Evolutionary conservation across 2,888 invertebrate species (phyloP).

Genomic region (Drosophila dives): DNA sequence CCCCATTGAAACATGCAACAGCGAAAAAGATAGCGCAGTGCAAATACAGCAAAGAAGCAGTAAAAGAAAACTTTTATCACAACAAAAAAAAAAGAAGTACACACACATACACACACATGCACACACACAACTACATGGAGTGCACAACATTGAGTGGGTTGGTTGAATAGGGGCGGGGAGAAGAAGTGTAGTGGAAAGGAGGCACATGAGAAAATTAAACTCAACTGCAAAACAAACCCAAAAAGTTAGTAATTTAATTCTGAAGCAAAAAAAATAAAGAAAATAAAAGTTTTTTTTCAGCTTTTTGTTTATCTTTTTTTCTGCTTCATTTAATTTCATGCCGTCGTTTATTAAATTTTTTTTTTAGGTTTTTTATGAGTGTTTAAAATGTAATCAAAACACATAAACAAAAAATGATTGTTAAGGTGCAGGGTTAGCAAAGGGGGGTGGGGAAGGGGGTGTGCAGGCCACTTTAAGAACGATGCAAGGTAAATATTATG

Average conservation of each 20-base stretch:
- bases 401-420: constrained; percentile 45
- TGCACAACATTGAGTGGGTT: constrained; percentile 33
- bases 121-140: constrained; percentile 15
- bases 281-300: constrained; percentile 27
- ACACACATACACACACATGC: constrained; percentile 19
- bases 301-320: background rate
- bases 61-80: constrained; percentile 55
- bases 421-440: constrained; percentile 28
- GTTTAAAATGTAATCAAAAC: constrained; percentile 55
- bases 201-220: constrained; percentile 55
- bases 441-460: background rate
- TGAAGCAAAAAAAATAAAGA: constrained; percentile 19
- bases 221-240: constrained; percentile 56
- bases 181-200: constrained; percentile 10
- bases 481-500: constrained; percentile 25
- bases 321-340: background rate
- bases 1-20: constrained; percentile 57
- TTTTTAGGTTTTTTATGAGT: background rate
- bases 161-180: background rate
- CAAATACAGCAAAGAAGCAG: constrained; percentile 26
- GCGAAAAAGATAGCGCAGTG: constrained; percentile 9
- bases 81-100: constrained; percentile 17
- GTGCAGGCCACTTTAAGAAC: constrained; percentile 20
- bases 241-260: constrained; percentile 67
- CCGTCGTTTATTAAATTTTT: background rate